Conservation (phyloP, 2,113 vertebrate genomes). For the Symphodus melops region DNA sequence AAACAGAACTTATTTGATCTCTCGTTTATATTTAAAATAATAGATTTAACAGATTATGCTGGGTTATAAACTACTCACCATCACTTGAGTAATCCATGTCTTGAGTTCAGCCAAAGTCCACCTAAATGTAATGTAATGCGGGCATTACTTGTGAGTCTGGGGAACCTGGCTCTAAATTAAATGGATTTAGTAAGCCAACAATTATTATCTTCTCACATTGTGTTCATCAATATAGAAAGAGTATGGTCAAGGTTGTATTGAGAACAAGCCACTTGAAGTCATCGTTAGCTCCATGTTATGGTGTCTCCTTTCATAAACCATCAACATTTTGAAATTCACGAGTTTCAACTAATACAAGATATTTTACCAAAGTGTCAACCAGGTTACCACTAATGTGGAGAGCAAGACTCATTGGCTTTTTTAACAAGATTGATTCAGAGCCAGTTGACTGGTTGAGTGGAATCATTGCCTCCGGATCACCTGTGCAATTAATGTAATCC, state of each 20-base stretch:
- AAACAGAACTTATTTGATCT: not conserved
- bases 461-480: not conserved
- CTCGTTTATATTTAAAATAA: not conserved
- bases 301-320: not conserved
- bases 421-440: constrained; percentile 14
- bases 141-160: not conserved
- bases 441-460: not conserved
- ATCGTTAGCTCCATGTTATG: constrained; percentile 42
- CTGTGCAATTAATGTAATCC: not conserved
- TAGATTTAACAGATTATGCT: not conserved
- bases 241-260: not conserved
- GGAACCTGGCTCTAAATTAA: constrained; percentile 22
- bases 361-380: not conserved
- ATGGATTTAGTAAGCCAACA: constrained; percentile 45
- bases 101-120: constrained; percentile 2
- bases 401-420: not conserved
- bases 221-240: constrained; percentile 7
- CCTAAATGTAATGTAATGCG: constrained; percentile 2
- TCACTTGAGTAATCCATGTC: not conserved
- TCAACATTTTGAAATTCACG: not conserved
- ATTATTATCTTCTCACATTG: constrained; percentile 16
- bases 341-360: not conserved
- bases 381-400: not conserved
- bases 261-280: not conserved
- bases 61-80: not conserved